Evolutionary conservation across 1,140 invertebrate species (phyloP), one percentile per base, ranked within the genome.

Genomic region (Caligus rogercresseyi): DNA sequence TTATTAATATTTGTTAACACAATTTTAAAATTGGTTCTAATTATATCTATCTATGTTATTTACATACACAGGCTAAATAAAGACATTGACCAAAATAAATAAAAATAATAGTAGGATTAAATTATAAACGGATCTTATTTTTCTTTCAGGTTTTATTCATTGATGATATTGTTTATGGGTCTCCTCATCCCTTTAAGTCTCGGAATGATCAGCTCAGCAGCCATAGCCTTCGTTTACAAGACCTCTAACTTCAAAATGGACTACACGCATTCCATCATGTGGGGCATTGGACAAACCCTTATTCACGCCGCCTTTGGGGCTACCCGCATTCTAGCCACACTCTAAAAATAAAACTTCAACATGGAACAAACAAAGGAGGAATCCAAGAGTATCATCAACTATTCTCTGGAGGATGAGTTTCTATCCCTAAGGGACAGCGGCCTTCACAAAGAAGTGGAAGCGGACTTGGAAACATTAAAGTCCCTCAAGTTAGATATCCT

Each of bases 171-270:
- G 13, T 16, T 61, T 26, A 56, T 55, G 23, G 59, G 53, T 16
- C 25, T 61, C 26, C 15, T 64, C 25, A 15, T 52, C 20, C 24
- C 52, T 24, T 18, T 64, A n/a, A 52, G 15, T 1, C 61, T 64
- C 18, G 52, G 55, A 19, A 18, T 59, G 14, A 20, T 64, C 3
- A 26, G 52, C 26, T 64, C 51, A 3, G 25, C 63, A n/a, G 24
- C 53, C 1, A 59, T 58, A 52, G 55, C 54, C 4, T 57, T 52
- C 25, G 26, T 65, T 3, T 65, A 66, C 20, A 20, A 66, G 4
- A 55, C 52, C 25, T 25, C 23, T 3, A 52, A 24, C 31, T 51
- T 65, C 25, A 23, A 25, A 11, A 57, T 64, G 54, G 20, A 56
- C 13, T 21, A 18, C 4, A 54, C 20, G 3, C 25, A 63, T 20